Conservation (phyloP, 2,888 invertebrate genomes). For the Augiades crinisus region DNA sequence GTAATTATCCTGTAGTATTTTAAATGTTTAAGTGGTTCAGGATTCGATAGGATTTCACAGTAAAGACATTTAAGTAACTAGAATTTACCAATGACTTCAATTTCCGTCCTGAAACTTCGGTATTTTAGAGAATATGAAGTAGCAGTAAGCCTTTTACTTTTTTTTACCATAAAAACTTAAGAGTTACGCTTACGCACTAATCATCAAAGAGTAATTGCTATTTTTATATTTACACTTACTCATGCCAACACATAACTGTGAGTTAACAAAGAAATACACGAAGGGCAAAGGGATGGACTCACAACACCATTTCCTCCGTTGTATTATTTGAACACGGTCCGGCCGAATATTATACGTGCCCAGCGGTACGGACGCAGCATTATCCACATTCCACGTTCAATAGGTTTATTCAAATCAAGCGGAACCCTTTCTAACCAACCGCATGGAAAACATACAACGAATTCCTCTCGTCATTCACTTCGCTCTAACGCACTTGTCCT, state of each 20-base stretch:
- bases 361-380: slow-evolving; percentile 42
- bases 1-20: no score
- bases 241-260: neutral
- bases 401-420: slow-evolving; percentile 53
- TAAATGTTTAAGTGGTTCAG: no score
- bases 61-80: no score
- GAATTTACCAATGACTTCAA: no score
- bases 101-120: no score
- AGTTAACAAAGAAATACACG: neutral
- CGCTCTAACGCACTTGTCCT: neutral
- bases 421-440: neutral
- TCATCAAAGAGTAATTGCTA: no score
- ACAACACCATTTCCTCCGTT: neutral
- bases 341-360: slow-evolving; percentile 47
- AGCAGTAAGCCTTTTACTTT: no score
- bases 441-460: slow-evolving; percentile 1
- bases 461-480: slow-evolving; percentile 9
- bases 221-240: no score
- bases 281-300: neutral
- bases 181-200: no score
- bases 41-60: no score
- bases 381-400: slow-evolving; percentile 45
- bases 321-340: slow-evolving; percentile 24
- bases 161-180: no score
- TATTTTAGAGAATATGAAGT: no score